Percentiles rank a stretch among this genome's conserved stretches.
Conservation (phyloP, 2,113 vertebrate species). For the Myiozetetes cayanensis region DNA sequence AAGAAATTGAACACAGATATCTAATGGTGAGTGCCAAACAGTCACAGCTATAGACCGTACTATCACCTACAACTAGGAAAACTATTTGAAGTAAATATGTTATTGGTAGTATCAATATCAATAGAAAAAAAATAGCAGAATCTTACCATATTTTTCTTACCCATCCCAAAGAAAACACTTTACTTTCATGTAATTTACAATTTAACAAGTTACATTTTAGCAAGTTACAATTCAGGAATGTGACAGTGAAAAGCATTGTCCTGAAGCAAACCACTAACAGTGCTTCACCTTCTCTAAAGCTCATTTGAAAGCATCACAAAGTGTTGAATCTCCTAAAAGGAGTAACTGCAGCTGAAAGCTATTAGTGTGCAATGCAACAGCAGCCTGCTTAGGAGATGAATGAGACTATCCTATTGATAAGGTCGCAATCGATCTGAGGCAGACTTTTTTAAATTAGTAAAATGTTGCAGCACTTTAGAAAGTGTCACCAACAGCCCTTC, state of each 20-base stretch:
- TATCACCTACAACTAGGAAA: not conserved
- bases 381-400: conserved; percentile 82
- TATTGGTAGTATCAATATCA: not conserved
- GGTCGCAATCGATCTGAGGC: conserved; percentile 84
- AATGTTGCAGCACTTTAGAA: conserved; percentile 77
- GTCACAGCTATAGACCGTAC: not conserved
- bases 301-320: conserved; percentile 34
- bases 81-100: not conserved
- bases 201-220: not conserved
- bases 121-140: not conserved
- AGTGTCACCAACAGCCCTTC: conserved; percentile 76
- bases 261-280: not conserved
- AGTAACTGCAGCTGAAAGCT: conserved; percentile 40
- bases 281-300: not conserved
- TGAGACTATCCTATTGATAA: conserved; percentile 84
- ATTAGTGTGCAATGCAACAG: conserved; percentile 61
- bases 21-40: not conserved
- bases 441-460: conserved; percentile 84
- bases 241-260: not conserved
- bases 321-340: conserved; percentile 40
- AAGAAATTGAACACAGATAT: not conserved
- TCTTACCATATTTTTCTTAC: not conserved
- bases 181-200: not conserved
- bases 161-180: not conserved
- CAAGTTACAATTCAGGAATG: not conserved